Evolutionary conservation across 2,888 invertebrate genomes (phyloP).

Genomic region (Gymnosoma rotundatum): DNA sequence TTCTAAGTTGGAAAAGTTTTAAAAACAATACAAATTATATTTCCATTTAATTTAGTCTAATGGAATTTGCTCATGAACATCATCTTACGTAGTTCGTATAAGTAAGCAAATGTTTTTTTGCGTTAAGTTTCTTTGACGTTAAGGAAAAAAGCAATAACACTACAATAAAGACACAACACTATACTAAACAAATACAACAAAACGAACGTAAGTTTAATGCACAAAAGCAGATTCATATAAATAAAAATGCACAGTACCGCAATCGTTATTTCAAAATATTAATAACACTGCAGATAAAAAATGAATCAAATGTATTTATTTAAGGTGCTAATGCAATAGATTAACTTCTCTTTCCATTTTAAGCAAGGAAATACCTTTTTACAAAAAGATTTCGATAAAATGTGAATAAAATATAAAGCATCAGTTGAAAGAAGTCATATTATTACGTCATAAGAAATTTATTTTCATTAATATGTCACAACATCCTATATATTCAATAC

Average conservation of each 20-base stretch:
- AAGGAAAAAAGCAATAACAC: constrained; percentile 4
- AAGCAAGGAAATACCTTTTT: too few relatives aligned
- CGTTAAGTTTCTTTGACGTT: constrained; percentile 4
- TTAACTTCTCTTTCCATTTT: not conserved
- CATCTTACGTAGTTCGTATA: constrained; percentile 58
- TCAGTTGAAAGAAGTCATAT: too few relatives aligned
- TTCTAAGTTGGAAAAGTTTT: constrained; percentile 72
- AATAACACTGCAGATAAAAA: constrained; percentile 15
- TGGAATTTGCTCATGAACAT: constrained; percentile 73
- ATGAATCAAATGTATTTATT: not conserved
- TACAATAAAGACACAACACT: not conserved
- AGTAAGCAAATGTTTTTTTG: constrained; percentile 55
- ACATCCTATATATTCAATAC: too few relatives aligned
- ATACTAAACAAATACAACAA: not conserved
- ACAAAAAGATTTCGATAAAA: too few relatives aligned
- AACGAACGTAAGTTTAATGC: constrained; percentile 30
- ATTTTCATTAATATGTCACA: too few relatives aligned
- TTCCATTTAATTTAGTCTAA: constrained; percentile 75
- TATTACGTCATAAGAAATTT: too few relatives aligned
- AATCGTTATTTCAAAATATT: constrained; percentile 9
- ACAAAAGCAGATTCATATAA: constrained; percentile 14
- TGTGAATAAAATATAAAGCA: too few relatives aligned
- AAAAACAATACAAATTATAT: constrained; percentile 74
- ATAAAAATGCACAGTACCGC: constrained; percentile 42
- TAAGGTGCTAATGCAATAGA: not conserved